Evolutionary conservation across 2,888 invertebrate species (phyloP), one percentile per base, ranked within the genome.

Genomic region (Eupithecia vulgata): DNA sequence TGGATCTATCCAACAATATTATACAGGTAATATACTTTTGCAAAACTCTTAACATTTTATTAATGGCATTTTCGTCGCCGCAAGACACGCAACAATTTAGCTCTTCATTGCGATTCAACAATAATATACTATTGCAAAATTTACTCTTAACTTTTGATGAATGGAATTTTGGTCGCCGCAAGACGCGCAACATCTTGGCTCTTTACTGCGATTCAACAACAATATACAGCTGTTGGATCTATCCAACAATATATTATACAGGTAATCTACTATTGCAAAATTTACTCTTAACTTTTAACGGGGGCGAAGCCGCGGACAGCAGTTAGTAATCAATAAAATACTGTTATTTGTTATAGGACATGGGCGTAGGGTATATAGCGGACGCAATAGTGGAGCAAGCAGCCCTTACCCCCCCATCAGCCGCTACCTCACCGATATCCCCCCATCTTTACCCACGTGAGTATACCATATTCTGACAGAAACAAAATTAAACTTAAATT

Each of bases 201-300:
- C 42, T 42, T 42, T 42, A 42, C 13, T 42, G 42, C 42, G 5
- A 42, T 15, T 15, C 42, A 42, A 98, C 91, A 95, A 95, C 71
- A 95, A 96, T 69, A 94, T 98, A 80, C 97, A 97, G 84, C 93
- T 98, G 76, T 92, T 98, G 57, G 98, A 98, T 88, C 95, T 98
- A 71, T 96, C 98, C 91, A 97, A 96, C 82, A 95, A 96, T 80
- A 96, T 80, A 91, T 93, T 77, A 95, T 96, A 85, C 90, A 95
- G 92, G 95, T 95, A 57, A 57, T 52, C 12, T 52, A n/a, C n/a
- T n/a, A n/a, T n/a, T n/a, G n/a, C n/a, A n/a, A n/a, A n/a, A n/a
- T n/a, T n/a, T n/a, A n/a, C n/a, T n/a, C n/a, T n/a, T n/a, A n/a
- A n/a, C n/a, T n/a, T n/a, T n/a, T n/a, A n/a, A n/a, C n/a, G n/a